These are phyloP conservation scores for Clanis bilineata DNA, from an alignment of 2,888 invertebrate species.

Conservation along the genomic window DNA sequence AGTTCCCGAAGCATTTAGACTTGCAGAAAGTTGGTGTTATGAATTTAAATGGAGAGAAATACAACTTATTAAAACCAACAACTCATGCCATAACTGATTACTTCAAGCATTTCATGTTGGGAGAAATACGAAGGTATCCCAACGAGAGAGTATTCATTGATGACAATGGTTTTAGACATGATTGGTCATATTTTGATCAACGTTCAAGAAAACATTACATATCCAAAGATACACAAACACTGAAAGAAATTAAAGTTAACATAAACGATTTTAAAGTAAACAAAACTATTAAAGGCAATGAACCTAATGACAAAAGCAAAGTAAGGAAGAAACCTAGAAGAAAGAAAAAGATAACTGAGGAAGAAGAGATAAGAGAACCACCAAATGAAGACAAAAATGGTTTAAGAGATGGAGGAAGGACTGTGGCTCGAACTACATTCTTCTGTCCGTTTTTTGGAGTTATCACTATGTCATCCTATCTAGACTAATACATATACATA, in stretches of 20 bases:
- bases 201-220: constrained; percentile 7
- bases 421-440: constrained; percentile 47
- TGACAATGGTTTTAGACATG: constrained; percentile 58
- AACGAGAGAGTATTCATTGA: constrained; percentile 51
- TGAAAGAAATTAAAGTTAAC: not conserved
- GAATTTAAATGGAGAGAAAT: constrained; percentile 48
- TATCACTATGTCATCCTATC: constrained; percentile 48
- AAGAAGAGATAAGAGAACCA: not conserved
- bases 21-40: constrained; percentile 55
- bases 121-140: constrained; percentile 31
- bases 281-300: not conserved
- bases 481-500: constrained; percentile 30
- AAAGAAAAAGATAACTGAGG: constrained; percentile 14
- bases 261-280: not conserved
- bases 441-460: constrained; percentile 67
- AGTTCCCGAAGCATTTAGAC: constrained; percentile 52
- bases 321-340: constrained; percentile 14
- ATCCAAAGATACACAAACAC: not conserved
- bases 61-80: constrained; percentile 53
- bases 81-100: constrained; percentile 52
- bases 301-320: not conserved
- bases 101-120: constrained; percentile 50
- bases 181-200: constrained; percentile 49
- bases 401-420: constrained; percentile 23
- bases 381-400: constrained; percentile 24